A percentile compares a stretch with the other conserved stretches of the same genome.
Evolutionary conservation across 2,888 invertebrate species (phyloP).

Genomic region (Dynastes tityus): DNA sequence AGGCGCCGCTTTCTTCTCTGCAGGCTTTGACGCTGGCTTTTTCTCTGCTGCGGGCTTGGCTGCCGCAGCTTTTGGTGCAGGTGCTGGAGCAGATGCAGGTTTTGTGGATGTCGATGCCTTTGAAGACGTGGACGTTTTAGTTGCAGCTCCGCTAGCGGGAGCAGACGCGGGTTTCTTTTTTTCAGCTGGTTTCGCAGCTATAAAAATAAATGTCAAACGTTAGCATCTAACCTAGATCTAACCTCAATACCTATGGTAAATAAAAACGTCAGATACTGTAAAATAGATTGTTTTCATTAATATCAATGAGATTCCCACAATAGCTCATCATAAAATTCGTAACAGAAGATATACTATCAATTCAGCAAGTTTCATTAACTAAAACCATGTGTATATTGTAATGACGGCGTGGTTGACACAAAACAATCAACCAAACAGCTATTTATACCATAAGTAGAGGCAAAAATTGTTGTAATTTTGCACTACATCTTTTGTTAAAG

Average conservation of each 20-base stretch:
- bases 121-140: constrained; percentile 64
- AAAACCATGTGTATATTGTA: constrained; percentile 3
- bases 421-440: constrained; percentile 12
- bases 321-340: constrained; percentile 68
- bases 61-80: constrained; percentile 69
- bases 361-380: not conserved
- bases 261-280: constrained; percentile 38
- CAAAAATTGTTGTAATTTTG: constrained; percentile 4
- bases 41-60: constrained; percentile 66
- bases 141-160: constrained; percentile 66
- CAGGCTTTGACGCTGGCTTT: constrained; percentile 61
- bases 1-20: constrained; percentile 73
- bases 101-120: constrained; percentile 66
- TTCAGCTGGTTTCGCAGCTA: constrained; percentile 74
- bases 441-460: not conserved
- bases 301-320: constrained; percentile 76
- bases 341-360: not conserved
- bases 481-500: not conserved
- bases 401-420: constrained; percentile 60
- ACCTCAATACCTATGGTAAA: constrained; percentile 34
- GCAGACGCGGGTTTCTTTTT: constrained; percentile 72
- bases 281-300: constrained; percentile 57
- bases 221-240: not conserved
- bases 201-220: constrained; percentile 59
- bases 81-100: constrained; percentile 66